These are phyloP conservation scores for Rousettus leschenaultii DNA, from an alignment of 2,113 vertebrate species.

Conservation along the genomic window DNA sequence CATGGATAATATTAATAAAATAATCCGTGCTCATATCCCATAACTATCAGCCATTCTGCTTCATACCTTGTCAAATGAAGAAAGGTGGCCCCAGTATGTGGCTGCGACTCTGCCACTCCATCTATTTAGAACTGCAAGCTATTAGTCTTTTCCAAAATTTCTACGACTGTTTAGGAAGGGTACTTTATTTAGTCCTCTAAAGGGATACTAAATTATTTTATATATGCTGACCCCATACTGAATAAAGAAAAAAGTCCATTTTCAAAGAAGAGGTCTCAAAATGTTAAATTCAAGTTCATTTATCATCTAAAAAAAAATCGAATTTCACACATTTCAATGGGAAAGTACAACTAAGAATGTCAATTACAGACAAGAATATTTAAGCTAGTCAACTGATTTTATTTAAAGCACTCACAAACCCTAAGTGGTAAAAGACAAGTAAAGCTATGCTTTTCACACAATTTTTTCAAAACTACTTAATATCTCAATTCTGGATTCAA, in stretches of 20 bases:
- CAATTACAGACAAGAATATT: neutral
- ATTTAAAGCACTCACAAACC: constrained; percentile 18
- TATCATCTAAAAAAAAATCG: neutral
- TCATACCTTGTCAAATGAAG: constrained; percentile 8
- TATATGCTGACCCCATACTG: neutral
- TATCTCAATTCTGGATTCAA: constrained; percentile 5
- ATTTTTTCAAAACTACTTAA: neutral
- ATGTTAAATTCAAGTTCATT: constrained; percentile 20
- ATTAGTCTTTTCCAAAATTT: constrained; percentile 32
- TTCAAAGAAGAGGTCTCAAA: constrained; percentile 22
- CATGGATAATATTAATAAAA: constrained; percentile 33
- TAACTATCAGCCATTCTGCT: neutral
- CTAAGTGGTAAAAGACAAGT: neutral
- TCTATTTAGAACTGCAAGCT: constrained; percentile 35
- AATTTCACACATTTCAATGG: constrained; percentile 9
- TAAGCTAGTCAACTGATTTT: neutral
- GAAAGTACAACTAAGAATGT: neutral
- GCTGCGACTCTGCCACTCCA: neutral
- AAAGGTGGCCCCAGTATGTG: neutral
- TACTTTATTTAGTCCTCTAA: neutral
- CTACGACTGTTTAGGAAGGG: neutral
- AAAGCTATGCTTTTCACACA: constrained; percentile 20
- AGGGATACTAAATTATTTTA: neutral
- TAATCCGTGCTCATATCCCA: neutral
- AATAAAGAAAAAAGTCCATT: constrained; percentile 11